Evolutionary conservation across 2,113 vertebrate genomes (phyloP), one percentile per base, ranked within the genome.

Genomic region (Hippopotamus amphibius): DNA sequence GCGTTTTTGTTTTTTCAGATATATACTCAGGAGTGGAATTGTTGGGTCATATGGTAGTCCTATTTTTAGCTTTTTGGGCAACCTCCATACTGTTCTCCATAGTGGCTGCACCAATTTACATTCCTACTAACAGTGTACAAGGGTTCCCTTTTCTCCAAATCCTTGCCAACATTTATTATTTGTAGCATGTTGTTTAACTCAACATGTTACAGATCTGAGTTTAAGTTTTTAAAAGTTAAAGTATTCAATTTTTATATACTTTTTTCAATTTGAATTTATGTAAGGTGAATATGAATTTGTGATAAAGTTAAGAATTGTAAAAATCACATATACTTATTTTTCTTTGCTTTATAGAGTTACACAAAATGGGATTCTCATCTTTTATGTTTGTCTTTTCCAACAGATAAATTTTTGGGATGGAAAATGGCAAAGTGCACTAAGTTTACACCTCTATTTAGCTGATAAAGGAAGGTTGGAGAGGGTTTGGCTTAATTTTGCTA

Each of bases 301-400:
- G 57, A 76, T 91, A 41, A 77, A 80, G 61, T 80, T 84, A 92
- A 88, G 61, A 84, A 63, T 88, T 76, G 3, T 88, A 69, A 76
- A 96, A 77, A 46, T 95, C 65, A 69, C 37, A 46, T 61, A 17
- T 48, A 88, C 28, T 96, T 68, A 59, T 71, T 95, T 88, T 88
- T 69, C 24, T 88, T 89, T 85, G 30, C 37, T 80, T 9, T 86
- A 7, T 85, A 28, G 37, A 80, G 28, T 95, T 95, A 92, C 8
- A 30, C 15, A 61, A 89, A 88, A 88, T 71, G 43, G 43, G 26
- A 63, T 90, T 90, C n/a, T 91, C 11, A 65, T 66, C 26, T 90
- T 84, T 66, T 85, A 11, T 88, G 26, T 43, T 65, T 88, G 79
- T 93, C 13, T 90, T 95, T 77, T 93, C 13, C 12, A 81, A 19